phyloP scores from a whole-genome alignment of 2,888 invertebrate species.

The Brachycybe producta region DNA sequence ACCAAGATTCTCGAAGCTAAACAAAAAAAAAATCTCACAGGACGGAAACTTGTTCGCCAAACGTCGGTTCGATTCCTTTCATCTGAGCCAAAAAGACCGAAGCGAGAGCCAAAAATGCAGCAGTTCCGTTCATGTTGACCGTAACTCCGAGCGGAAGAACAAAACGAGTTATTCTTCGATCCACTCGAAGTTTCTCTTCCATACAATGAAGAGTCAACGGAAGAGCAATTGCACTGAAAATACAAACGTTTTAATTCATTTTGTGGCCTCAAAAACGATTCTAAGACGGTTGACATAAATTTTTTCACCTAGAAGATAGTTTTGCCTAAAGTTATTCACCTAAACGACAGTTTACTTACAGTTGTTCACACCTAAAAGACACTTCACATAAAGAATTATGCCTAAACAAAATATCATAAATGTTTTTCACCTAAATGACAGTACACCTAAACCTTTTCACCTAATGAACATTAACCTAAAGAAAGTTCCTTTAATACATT shows the following conservation, averaged over 20 bases:
- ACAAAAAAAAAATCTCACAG: slow-evolving; percentile 45
- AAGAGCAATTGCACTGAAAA: slow-evolving; percentile 64
- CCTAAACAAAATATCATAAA: no score
- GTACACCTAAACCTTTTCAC: no score
- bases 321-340: not conserved
- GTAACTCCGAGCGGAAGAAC: slow-evolving; percentile 82
- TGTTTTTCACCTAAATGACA: no score
- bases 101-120: slow-evolving; percentile 74
- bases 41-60: slow-evolving; percentile 74
- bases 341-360: no score
- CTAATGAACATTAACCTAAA: no score
- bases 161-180: slow-evolving; percentile 69
- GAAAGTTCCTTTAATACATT: no score
- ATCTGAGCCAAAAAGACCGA: slow-evolving; percentile 77
- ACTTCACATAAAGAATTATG: no score
- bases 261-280: no score
- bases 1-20: not conserved
- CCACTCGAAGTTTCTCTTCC: slow-evolving; percentile 67
- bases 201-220: slow-evolving; percentile 75
- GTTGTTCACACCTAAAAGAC: no score
- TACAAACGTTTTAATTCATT: slow-evolving; percentile 6
- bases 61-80: slow-evolving; percentile 63
- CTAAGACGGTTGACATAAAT: no score
- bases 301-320: not conserved
- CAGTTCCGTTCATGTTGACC: slow-evolving; percentile 86